phyloP scores from a whole-genome alignment of 2,888 invertebrate species.

The Leptopilina myrica region DNA sequence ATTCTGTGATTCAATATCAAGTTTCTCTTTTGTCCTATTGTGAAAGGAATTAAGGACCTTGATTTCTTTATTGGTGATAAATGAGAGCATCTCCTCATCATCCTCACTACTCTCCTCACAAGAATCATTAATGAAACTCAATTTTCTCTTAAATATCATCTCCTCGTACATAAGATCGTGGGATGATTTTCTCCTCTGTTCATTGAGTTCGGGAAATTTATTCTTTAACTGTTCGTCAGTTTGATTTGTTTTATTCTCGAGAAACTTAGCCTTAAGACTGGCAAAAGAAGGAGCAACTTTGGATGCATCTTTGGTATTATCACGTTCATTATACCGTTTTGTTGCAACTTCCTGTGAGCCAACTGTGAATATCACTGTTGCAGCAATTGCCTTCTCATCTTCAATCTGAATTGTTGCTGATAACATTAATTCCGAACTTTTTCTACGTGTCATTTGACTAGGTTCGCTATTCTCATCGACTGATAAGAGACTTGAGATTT shows the following conservation, averaged over 20 bases:
- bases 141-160: slow-evolving; percentile 56
- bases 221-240: slow-evolving; percentile 56
- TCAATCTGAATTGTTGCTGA: neutral
- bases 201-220: slow-evolving; percentile 59
- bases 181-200: slow-evolving; percentile 63
- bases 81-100: slow-evolving; percentile 27
- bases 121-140: slow-evolving; percentile 59
- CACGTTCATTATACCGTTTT: slow-evolving; percentile 44
- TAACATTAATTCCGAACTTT: slow-evolving; percentile 55
- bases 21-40: neutral
- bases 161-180: slow-evolving; percentile 68
- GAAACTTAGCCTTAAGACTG: slow-evolving; percentile 64
- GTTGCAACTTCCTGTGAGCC: slow-evolving; percentile 63
- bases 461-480: slow-evolving; percentile 73
- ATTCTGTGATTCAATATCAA: neutral
- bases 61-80: slow-evolving; percentile 51
- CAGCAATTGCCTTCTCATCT: slow-evolving; percentile 28
- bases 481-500: slow-evolving; percentile 74
- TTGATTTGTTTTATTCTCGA: slow-evolving; percentile 48
- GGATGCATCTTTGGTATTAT: slow-evolving; percentile 61
- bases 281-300: slow-evolving; percentile 66
- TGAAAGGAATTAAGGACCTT: slow-evolving; percentile 47
- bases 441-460: slow-evolving; percentile 62
- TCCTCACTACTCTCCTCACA: slow-evolving; percentile 17
- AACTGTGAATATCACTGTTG: slow-evolving; percentile 70